These are phyloP conservation scores for Volucella inflata DNA, from an alignment of 2,888 invertebrate genomes.

Conservation along the genomic window DNA sequence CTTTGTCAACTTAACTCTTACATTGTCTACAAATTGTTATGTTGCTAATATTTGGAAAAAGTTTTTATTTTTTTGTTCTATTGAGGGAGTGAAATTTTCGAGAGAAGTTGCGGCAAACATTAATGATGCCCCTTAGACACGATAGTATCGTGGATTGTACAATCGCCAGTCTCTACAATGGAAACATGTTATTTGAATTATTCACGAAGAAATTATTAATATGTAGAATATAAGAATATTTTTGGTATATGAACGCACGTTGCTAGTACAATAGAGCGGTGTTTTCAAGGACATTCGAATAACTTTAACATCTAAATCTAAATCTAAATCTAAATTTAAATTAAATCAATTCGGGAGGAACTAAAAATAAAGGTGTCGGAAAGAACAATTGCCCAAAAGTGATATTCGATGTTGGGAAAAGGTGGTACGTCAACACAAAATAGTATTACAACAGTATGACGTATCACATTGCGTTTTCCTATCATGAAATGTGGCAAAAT, in stretches of 20 bases:
- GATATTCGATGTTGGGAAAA: too few species aligned
- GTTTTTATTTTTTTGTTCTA: neutral
- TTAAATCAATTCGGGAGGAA: neutral
- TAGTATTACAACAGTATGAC: too few species aligned
- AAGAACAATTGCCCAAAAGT: too few species aligned
- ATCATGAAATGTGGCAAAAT: too few species aligned
- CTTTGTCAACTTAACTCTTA: slow-evolving; percentile 24
- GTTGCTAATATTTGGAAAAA: neutral
- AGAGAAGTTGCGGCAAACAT: slow-evolving; percentile 23
- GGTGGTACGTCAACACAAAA: too few species aligned
- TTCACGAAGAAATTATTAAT: slow-evolving; percentile 1
- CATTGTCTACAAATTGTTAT: slow-evolving; percentile 49
- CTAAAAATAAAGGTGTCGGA: too few species aligned
- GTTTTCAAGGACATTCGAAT: slow-evolving; percentile 4
- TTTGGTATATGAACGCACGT: neutral
- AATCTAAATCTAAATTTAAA: neutral
- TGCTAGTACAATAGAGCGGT: slow-evolving; percentile 22
- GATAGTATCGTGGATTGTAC: slow-evolving; percentile 82
- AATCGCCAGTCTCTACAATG: slow-evolving; percentile 83
- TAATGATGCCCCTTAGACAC: slow-evolving; percentile 78
- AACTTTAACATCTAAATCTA: neutral
- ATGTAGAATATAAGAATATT: neutral
- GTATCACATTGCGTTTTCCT: too few species aligned
- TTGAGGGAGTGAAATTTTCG: slow-evolving; percentile 8
- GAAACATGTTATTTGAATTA: slow-evolving; percentile 54